These are phyloP conservation scores for Gymnorhina tibicen DNA, from an alignment of 2,113 vertebrate genomes.

Conservation along the genomic window DNA sequence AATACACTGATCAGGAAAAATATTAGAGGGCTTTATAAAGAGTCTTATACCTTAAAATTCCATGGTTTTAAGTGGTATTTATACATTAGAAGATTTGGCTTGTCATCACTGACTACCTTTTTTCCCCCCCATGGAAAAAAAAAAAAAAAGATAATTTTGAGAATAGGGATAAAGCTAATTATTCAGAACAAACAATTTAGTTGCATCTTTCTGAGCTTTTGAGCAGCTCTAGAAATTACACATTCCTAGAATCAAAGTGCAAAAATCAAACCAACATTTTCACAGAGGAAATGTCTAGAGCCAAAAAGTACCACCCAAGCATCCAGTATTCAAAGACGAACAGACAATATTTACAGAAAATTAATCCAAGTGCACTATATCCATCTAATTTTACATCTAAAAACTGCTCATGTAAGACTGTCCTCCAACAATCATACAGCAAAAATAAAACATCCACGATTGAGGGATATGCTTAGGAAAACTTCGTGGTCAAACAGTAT, in stretches of 20 bases:
- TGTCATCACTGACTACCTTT: background rate
- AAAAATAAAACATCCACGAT: background rate
- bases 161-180: background rate
- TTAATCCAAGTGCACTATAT: background rate
- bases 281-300: background rate
- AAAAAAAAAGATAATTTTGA: background rate
- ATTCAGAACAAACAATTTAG: background rate
- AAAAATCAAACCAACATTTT: background rate
- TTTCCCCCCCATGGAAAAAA: rapidly evolving
- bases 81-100: background rate
- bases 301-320: background rate
- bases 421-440: background rate
- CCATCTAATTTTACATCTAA: background rate
- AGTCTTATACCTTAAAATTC: background rate
- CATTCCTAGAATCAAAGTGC: background rate
- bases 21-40: background rate
- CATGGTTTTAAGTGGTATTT: background rate
- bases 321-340: background rate
- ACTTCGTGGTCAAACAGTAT: background rate
- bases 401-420: background rate
- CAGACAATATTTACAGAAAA: background rate
- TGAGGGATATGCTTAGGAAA: background rate
- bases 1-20: background rate
- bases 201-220: background rate
- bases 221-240: background rate